Base-by-base conservation (phyloP, 2,113 vertebrate species). In the Hippopotamus amphibius region DNA sequence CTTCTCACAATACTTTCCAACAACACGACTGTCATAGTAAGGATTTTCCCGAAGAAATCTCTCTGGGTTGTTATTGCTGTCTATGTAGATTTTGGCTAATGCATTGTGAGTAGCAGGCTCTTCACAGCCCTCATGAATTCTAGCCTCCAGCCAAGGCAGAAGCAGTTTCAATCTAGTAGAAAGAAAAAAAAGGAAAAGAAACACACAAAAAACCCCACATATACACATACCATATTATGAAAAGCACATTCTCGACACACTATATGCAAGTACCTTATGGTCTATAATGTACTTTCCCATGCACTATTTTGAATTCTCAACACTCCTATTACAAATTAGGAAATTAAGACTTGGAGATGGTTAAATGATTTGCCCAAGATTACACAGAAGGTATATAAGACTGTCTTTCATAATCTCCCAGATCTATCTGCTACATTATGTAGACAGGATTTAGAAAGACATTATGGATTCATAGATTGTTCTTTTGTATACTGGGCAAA, bases 1-100 rank as follows among this genome's bases (percentile, higher is more conserved):
- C 98, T 99, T 99, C 98, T 99, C 99, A 79, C 99, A 99, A 98
- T 99, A 99, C 96, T 99, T 99, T 96, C 99, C 99, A 97, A 99
- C 99, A 97, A 99, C 99, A 0, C 99, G 99, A 88, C 99, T 99
- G 93, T 99, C 99, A 7, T 99, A 99, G 96, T 98, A 99, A 0
- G 99, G 99, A 92, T 99, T 99, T 98, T 99, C 99, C 65, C 99
- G 99, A 97, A 99, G 99, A 98, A 99, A 99, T 66, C 99, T 99
- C 94, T 99, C 99, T 0, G 99, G 99, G 98, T 99, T 99, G 98
- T 99, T 99, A 98, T 99, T 99, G 98, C 99, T 99, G 97, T 99
- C 99, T 1, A 99, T 99, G 98, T 99, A 99, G 96, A 99, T 99
- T 98, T 99, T 99, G 93, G 99, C 99, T 98, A 99, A 97, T 1